Base-by-base conservation (phyloP, 1,140 invertebrate species). In the Cardiocondyla obscurior region DNA sequence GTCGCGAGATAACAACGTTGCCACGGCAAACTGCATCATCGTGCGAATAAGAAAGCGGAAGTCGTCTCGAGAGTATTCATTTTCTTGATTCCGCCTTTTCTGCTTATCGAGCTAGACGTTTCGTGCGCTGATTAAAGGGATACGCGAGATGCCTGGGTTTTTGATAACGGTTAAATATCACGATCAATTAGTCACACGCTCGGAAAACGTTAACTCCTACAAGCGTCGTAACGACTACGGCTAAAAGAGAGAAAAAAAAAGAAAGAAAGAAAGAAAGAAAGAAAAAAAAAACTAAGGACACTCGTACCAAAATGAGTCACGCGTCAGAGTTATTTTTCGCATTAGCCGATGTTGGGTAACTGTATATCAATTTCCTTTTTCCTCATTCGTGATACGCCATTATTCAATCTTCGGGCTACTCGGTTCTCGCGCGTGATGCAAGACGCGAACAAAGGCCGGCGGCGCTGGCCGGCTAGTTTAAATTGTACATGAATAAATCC, bases 401-500 rank as follows among this genome's bases (percentile, higher is more conserved):
- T 53, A 77, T 67, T 55, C 39, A 81, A 81, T 79, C 74, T 67
- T 42, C 33, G 62, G 46, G 39, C 30, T 53, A 36, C 25, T 44
- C 12, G 39, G 58, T 49, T 28, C 30, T 33, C 44, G 14, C 46
- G 46, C 46, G 74, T 12, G 74, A 77, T 28, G 57, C 57, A 58
- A 77, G 44, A 83, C 36, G 36, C 65, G 62, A 69, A 89, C 84
- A 85, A 86, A 88, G 83, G 85, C 57, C 82, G 74, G 28, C 82
- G 74, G 28, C 82, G 85, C 67, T 70, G 85, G 88, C 85, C 85
- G 88, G 84, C 88, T 86, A 87, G 85, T 86, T 88, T 86, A 87
- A 92, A 90, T 90, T 86, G 85, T 91, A 92, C 87, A 90, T 90
- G 90, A 91, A 91, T 91, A 91, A 91, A 91, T 92, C 89, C 88